Conservation (phyloP, 2,888 invertebrate genomes). For the Uloborus plumipes region DNA sequence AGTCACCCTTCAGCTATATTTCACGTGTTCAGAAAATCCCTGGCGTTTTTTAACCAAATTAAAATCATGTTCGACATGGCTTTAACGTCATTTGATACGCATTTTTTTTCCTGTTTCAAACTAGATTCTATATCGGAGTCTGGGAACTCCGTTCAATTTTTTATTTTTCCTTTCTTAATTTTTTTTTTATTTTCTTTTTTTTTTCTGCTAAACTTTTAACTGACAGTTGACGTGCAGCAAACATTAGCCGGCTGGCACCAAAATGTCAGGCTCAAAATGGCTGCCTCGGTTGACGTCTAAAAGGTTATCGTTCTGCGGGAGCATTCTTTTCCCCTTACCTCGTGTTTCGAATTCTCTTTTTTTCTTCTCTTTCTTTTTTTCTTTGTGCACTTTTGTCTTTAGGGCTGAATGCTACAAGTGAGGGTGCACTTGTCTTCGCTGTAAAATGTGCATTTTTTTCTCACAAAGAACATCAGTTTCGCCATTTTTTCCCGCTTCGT, state of each 20-base stretch:
- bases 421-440: neutral
- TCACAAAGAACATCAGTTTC: too few species aligned
- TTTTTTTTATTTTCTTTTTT: constrained; percentile 21
- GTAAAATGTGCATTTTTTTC: too few species aligned
- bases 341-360: constrained; percentile 13
- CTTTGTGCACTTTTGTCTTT: neutral
- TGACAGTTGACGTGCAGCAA: constrained; percentile 50
- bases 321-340: constrained; percentile 18
- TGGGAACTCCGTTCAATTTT: neutral
- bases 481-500: neutral
- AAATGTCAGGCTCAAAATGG: constrained; percentile 50
- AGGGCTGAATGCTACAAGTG: neutral
- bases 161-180: neutral
- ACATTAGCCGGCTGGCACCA: constrained; percentile 58
- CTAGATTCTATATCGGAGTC: neutral
- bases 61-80: constrained; percentile 59
- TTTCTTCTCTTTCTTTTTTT: too few species aligned
- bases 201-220: constrained; percentile 24
- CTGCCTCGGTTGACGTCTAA: constrained; percentile 33
- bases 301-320: constrained; percentile 44
- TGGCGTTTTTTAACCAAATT: constrained; percentile 49
- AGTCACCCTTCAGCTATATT: constrained; percentile 23
- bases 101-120: neutral
- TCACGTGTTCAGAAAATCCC: constrained; percentile 32
- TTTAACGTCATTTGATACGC: constrained; percentile 40